Base-by-base conservation (phyloP, 2,113 vertebrate species). In the Sardina pilchardus region DNA sequence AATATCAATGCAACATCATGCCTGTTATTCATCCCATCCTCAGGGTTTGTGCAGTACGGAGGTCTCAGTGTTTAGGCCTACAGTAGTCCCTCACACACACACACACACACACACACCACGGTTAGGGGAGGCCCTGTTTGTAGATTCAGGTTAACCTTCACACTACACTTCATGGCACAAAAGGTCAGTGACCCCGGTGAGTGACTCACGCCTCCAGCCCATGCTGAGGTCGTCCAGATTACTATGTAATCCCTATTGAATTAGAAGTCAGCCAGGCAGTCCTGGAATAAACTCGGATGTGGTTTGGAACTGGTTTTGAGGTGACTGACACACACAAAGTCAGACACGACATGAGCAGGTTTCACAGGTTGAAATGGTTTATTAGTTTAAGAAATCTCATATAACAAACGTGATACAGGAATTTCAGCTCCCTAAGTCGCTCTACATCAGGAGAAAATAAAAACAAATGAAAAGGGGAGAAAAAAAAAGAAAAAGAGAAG, bases 391-490 rank as follows among this genome's bases (percentile, higher is more conserved):
- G 71, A 78, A 78, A 78, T 39, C 34, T 78, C 71, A 39, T 75
- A 75, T 78, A 78, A 78, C 71, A 78, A 78, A 78, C 34, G 71
- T 78, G 71, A 78, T 78, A 78, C 30, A 78, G 71, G 71, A 78
- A 78, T 78, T 78, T 78, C 71, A 78, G 71, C 71, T 78, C 30
- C 71, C 71, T 78, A 78, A 78, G 16, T 78, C 34, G 14, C 71
- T 78, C 71, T 78, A 78, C 71, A 34, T 78, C 16, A 78, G 34
- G 34, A 75, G 26, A 36, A 34, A 16, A 36, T 12, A 17, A 16
- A 71, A 71, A 34, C 5, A 59, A 59, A 59, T 4, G 12, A 56
- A 56, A 59, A 59, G 17, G 16, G 16, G 10, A 30, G n/a, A 26
- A 30, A 30, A 30, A 10, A 1, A 16, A 16, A 26, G 26, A 30